Evolutionary conservation across 2,797 vertebrate species (phyloP), one percentile per base, ranked within the genome.

Genomic region (Oryzias sinensis): DNA sequence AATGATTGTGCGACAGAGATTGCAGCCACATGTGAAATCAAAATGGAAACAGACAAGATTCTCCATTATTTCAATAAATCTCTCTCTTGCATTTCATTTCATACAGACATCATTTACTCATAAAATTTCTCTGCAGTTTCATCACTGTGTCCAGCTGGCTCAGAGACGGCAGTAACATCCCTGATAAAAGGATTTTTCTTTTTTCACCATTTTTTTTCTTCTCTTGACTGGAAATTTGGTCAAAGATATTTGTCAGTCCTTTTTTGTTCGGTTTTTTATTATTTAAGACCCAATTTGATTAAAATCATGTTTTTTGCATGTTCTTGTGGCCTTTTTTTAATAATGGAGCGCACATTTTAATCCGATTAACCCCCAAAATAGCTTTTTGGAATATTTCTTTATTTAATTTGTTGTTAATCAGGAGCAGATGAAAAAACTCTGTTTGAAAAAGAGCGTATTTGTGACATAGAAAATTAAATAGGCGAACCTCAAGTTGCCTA

Each of bases 81-180:
- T 68, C 43, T 55, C 45, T 65, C 68, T 85, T 83, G 70, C 71
- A 59, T 79, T 83, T 74, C 67, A 70, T 86, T 84, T 76, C 73
- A 81, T 65, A 67, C 57, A 27, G 57, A 66, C 68, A 64, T 72
- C 62, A 73, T 74, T 79, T 68, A 41, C 72, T 79, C 80, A 84
- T 80, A 59, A 82, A 77, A 74, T 87, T 90, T 91, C 83, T 77
- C 65, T 72, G 49, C 61, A 52, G 85, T 92, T 91, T 87, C 88
- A 89, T 93, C 88, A 91, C 78, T 72, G 62, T 74, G 68, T 76
- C 69, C 76, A 66, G 53, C 74, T 78, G 54, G 72, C 68, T 74
- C 24, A 41, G 59, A 74, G 58, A 70, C 68, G 74, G 43, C 45
- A 63, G 62, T 66, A 74, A 67, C 56, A 79, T 63, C 53, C 43